Evolutionary conservation across 30 jellyfish, hydroid and myxozoan genomes (phyloP), one percentile per base, ranked within the genome.

Genomic region (Calvadosia cruxmelitensis): DNA sequence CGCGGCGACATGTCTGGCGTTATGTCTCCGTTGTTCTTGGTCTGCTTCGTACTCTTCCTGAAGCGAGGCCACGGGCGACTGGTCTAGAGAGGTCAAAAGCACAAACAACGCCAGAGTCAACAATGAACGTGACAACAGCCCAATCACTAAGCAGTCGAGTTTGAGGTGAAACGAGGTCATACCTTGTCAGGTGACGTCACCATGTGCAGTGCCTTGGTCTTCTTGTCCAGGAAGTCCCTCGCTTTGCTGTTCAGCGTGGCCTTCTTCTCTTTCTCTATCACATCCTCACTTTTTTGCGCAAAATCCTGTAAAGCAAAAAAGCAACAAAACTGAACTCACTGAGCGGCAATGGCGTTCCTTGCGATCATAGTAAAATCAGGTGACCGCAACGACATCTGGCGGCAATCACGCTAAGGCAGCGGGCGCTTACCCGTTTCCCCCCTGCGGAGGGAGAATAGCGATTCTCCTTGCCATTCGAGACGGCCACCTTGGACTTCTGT

Each of bases 211-310:
- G 7, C 13, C 78, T 72, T 80, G 49, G 78, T 64, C 49, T 80
- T 79, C 63, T 67, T 78, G 15, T 80, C 93, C 15, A 73, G 68
- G 57, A 72, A 73, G 0, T 80, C 93, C 68, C 72, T 80, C 1
- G 81, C 85, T 52, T 80, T 80, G 1, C 82, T 48, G 31, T 79
- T 79, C 68, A 72, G 67, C 1, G 92, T 61, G 1, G 84, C 3
- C 82, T 75, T 80, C 77, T 72, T 73, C 23, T 70, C 57, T 29
- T 74, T 27, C n/a, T 80, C 93, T 28, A 61, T n/a, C n/a, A n/a
- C n/a, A n/a, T n/a, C n/a, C n/a, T 71, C 74, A 32, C 85, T 72
- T 32, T 72, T 81, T 85, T 72, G 50, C 25, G 27, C 12, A 32
- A 65, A 52, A 28, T 3, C 16, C 12, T 28, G 42, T 3, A n/a